Evolutionary conservation across 2,113 vertebrate species (phyloP).

Genomic region (Pollimyrus isidori): DNA sequence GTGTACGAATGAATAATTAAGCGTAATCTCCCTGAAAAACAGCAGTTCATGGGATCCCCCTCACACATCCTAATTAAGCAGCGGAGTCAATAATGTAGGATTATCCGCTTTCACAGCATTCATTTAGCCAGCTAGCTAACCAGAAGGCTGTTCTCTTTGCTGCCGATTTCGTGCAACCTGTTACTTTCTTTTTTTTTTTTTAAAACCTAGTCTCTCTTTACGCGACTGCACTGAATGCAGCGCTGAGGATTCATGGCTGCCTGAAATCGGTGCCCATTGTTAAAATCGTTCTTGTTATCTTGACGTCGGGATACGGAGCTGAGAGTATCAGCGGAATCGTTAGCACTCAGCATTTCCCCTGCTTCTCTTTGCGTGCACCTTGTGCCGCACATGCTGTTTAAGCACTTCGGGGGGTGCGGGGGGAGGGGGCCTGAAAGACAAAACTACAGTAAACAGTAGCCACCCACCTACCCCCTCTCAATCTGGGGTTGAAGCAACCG

Average conservation of each 20-base stretch:
- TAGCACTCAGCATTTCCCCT: neutral
- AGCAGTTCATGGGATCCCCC: neutral
- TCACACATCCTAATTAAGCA: neutral
- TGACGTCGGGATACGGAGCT: neutral
- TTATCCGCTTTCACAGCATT: neutral
- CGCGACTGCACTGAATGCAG: neutral
- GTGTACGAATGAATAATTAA: neutral
- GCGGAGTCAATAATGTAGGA: neutral
- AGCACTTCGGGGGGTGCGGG: neutral
- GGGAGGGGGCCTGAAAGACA: neutral
- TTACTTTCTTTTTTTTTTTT: neutral
- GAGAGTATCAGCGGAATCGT: neutral
- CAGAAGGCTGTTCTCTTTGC: neutral
- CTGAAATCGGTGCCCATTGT: neutral
- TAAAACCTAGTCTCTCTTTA: neutral
- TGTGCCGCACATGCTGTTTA: neutral
- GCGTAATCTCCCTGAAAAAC: neutral
- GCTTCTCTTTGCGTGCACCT: neutral
- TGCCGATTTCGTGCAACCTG: neutral
- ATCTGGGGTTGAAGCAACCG: neutral
- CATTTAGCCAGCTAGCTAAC: neutral
- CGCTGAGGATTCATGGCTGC: neutral
- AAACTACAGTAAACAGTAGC: conserved; percentile 8
- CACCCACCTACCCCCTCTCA: neutral
- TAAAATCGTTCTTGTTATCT: neutral